Conservation (phyloP, 2,888 invertebrate genomes). For the Cryptus viduatorius region DNA sequence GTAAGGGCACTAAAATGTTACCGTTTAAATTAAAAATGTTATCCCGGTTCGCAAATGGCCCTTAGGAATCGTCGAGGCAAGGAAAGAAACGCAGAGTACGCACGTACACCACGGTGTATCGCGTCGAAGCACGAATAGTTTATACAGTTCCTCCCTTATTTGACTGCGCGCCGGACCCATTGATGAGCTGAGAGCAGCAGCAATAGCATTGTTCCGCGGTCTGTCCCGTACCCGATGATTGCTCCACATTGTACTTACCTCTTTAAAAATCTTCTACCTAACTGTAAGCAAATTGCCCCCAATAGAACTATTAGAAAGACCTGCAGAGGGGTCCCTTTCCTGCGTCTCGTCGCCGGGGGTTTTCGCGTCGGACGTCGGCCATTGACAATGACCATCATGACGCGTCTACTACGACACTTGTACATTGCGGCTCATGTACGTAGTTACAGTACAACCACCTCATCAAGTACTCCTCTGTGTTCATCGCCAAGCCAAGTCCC, state of each 20-base stretch:
- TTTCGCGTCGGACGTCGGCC: background rate
- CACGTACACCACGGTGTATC: conserved; percentile 18
- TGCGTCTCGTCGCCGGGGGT: background rate
- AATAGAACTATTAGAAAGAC: conserved; percentile 72
- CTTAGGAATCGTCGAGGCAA: conserved; percentile 7
- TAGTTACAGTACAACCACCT: background rate
- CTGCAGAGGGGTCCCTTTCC: conserved; percentile 63
- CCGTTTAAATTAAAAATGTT: conserved; percentile 71
- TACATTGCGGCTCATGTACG: background rate
- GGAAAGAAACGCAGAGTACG: background rate
- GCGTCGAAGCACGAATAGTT: conserved; percentile 32
- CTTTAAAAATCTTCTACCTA: conserved; percentile 72
- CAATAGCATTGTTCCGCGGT: conserved; percentile 54
- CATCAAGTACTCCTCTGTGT: background rate
- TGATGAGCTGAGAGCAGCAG: conserved; percentile 34
- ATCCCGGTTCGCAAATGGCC: conserved; percentile 22
- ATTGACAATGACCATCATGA: conserved; percentile 4
- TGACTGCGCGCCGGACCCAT: conserved; percentile 27
- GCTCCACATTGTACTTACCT: conserved; percentile 74
- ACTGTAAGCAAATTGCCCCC: conserved; percentile 71
- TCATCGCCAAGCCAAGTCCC: background rate
- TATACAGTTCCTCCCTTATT: conserved; percentile 25
- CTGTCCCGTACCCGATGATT: conserved; percentile 68
- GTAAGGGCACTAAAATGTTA: conserved; percentile 64
- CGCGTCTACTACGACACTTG: conserved; percentile 6